phyloP scores from a whole-genome alignment of 2,888 invertebrate species.

The Sarcophaga rosellei region DNA sequence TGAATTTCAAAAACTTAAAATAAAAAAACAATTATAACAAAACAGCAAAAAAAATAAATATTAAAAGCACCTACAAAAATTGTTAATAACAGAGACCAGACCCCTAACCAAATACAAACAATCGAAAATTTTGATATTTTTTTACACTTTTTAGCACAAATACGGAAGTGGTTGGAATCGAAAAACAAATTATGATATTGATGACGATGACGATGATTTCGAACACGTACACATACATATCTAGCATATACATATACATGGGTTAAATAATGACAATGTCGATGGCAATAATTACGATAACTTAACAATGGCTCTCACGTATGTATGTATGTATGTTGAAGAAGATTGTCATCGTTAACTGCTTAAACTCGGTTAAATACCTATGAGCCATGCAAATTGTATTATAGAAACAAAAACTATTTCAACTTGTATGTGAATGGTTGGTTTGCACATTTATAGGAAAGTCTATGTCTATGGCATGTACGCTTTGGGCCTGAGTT shows the following conservation, averaged over 20 bases:
- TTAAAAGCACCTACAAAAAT: conserved; percentile 18
- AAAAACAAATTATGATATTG: background rate
- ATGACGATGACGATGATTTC: conserved; percentile 25
- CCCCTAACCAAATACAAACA: conserved; percentile 1
- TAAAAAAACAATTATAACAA: conserved; percentile 25
- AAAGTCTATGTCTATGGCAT: too few relatives aligned
- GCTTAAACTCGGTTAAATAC: conserved; percentile 24
- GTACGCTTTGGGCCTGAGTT: background rate
- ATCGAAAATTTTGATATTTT: background rate
- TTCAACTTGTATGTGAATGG: background rate
- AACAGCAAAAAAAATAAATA: background rate
- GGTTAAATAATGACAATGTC: background rate
- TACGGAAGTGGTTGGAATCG: conserved; percentile 49
- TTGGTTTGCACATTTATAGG: background rate
- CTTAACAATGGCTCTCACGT: background rate
- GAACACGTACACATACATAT: background rate
- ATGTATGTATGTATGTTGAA: conserved; percentile 33
- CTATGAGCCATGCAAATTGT: conserved; percentile 44
- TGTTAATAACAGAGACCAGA: conserved; percentile 11
- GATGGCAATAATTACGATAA: background rate
- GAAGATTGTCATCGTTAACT: conserved; percentile 20
- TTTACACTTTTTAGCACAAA: conserved; percentile 22
- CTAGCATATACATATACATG: too few relatives aligned
- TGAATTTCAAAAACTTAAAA: conserved; percentile 24
- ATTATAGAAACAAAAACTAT: conserved; percentile 9